Evolutionary conservation across 2,797 vertebrate species (phyloP), one percentile per base, ranked within the genome.

Genomic region (Falco cherrug): DNA sequence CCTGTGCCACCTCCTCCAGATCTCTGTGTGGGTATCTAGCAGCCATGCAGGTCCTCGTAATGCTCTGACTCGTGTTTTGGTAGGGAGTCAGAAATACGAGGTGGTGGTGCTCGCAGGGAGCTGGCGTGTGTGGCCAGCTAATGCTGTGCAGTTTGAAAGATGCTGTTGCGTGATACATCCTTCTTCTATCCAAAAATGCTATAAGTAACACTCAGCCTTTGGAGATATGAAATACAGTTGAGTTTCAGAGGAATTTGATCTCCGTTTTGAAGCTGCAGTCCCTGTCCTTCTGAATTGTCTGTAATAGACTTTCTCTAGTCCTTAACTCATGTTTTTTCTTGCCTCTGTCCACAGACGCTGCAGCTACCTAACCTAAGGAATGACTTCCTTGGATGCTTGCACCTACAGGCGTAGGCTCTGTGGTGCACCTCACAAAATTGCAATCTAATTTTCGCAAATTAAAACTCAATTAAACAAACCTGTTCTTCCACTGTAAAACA

Each of bases 391-490:
- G 24, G 47, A 21, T 7, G 9, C 53, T 91, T 91, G n/a, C n/a
- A n/a, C n/a, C n/a, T n/a, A n/a, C 28, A 70, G 59, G 43, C 4
- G 3, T 20, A n/a, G 28, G 8, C 28, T 83, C 41, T 2, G 1
- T 53, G 47, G 79, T 69, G 20, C 43, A 77, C 65, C 54, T 86
- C 63, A 74, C 37, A 77, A 75, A 92, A 89, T 84, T 31, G 24
- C 75, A 25, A 39, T 53, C 48, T 87, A 92, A 85, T 96, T 63
- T 56, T 89, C 0, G 0, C 16, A 6, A 92, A 89, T 96, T 87
- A 87, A 95, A 95, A 89, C 28, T 60, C 71, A 70, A 93, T 97
- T 90, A 93, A 63, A 51, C 9, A 89, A 94, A 93, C 96, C 81
- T 85, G 91, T 92, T 93, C 50, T 87, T 47, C 89, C n/a, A 60